These are phyloP conservation scores for Formica exsecta DNA, from an alignment of 1,140 invertebrate species.

Conservation along the genomic window DNA sequence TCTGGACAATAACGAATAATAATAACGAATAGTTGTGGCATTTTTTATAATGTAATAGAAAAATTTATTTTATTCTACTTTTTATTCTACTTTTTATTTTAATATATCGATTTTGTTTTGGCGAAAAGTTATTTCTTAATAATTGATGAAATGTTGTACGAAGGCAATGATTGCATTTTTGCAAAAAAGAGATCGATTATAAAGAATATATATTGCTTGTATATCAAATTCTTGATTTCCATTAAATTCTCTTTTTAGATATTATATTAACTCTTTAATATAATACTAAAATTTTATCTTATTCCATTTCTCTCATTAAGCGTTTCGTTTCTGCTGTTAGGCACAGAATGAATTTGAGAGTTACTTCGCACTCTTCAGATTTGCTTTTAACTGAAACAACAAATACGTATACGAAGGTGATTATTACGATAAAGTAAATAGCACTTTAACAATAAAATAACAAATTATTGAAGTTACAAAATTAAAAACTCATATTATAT, in stretches of 20 bases:
- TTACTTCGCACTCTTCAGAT: conserved; percentile 40
- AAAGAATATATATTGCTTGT: neutral
- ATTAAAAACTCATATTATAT: neutral
- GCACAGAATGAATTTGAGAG: neutral
- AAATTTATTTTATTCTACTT: neutral
- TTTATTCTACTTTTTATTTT: neutral
- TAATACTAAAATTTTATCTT: neutral
- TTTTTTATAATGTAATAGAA: neutral
- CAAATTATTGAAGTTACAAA: neutral
- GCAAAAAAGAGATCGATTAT: neutral
- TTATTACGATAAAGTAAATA: neutral
- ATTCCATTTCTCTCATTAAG: too few species aligned
- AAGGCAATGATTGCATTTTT: neutral
- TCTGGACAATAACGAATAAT: neutral
- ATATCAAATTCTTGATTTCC: neutral
- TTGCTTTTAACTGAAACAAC: conserved; percentile 34
- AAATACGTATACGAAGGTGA: neutral
- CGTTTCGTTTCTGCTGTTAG: neutral
- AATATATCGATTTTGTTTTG: neutral
- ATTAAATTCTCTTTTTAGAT: neutral
- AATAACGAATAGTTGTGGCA: neutral
- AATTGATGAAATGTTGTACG: neutral
- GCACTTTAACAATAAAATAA: neutral
- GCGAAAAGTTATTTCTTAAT: neutral
- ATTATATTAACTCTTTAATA: neutral